phyloP scores from a whole-genome alignment of 2,888 invertebrate species.

The Dolichomitus sp. region DNA sequence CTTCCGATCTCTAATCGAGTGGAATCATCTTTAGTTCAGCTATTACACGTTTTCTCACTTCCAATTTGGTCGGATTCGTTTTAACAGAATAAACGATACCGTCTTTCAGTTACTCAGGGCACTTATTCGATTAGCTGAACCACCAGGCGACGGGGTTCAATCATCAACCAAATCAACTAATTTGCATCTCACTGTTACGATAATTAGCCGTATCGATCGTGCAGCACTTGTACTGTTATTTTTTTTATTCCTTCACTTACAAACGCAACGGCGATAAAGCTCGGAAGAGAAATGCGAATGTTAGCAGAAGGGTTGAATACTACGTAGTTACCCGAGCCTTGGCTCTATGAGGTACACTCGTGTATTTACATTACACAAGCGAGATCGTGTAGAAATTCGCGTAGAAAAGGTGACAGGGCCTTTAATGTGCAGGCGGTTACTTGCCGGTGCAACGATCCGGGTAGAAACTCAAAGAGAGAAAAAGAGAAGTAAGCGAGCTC shows the following conservation, averaged over 20 bases:
- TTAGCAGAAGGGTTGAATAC: conserved; percentile 11
- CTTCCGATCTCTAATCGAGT: too few relatives aligned
- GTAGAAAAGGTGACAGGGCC: conserved; percentile 10
- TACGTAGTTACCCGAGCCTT: not conserved
- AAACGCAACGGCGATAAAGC: conserved; percentile 1
- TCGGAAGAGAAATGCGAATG: conserved; percentile 4
- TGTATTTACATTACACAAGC: conserved; percentile 18
- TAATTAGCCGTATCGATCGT: conserved; percentile 40
- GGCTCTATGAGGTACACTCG: not conserved
- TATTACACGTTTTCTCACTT: not conserved
- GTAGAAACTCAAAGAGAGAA: conserved; percentile 42
- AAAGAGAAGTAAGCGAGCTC: conserved; percentile 17
- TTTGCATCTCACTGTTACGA: conserved; percentile 9
- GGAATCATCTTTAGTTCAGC: not conserved
- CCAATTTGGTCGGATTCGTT: not conserved
- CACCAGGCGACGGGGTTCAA: not conserved
- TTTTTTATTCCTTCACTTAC: conserved; percentile 4
- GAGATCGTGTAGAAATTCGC: conserved; percentile 7
- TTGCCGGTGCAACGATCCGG: conserved; percentile 41
- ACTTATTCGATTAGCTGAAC: not conserved
- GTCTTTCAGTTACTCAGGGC: not conserved
- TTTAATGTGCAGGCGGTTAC: conserved; percentile 16
- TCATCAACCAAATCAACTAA: not conserved
- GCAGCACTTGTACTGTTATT: not conserved
- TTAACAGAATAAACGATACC: not conserved